phyloP scores from a whole-genome alignment of 2,888 invertebrate species.

The Aphodius granarius region DNA sequence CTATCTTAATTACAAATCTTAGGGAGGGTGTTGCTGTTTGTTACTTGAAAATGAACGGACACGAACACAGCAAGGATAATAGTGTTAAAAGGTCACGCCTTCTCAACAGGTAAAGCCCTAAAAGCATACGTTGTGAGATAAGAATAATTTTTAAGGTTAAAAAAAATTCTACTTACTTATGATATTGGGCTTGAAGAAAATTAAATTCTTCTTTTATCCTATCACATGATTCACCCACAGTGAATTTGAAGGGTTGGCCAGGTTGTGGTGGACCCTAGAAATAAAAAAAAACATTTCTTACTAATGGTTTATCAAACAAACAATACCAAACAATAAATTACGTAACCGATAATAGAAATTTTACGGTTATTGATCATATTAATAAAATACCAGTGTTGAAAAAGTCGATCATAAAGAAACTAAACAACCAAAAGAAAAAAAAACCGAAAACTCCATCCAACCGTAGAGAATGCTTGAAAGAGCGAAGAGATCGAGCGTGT shows the following conservation, averaged over 20 bases:
- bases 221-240: constrained; percentile 90
- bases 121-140: background rate
- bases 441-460: background rate
- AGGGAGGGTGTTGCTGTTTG: constrained; percentile 1
- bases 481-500: background rate
- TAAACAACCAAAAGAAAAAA: background rate
- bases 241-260: constrained; percentile 92
- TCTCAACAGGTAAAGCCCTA: background rate
- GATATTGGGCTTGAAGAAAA: constrained; percentile 93
- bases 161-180: constrained; percentile 74
- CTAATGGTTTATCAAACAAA: background rate
- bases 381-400: background rate
- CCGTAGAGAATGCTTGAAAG: background rate
- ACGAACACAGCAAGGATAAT: constrained; percentile 1
- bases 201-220: constrained; percentile 96
- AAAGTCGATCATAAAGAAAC: background rate
- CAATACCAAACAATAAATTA: background rate
- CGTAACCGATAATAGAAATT: background rate
- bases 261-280: constrained; percentile 83
- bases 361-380: background rate
- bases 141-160: too few relatives aligned
- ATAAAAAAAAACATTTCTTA: constrained; percentile 36
- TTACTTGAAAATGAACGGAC: constrained; percentile 5
- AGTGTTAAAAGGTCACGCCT: constrained; percentile 6
- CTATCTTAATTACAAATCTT: constrained; percentile 13